These are phyloP conservation scores for Sturmia bella DNA, from an alignment of 2,888 invertebrate species.

Conservation along the genomic window DNA sequence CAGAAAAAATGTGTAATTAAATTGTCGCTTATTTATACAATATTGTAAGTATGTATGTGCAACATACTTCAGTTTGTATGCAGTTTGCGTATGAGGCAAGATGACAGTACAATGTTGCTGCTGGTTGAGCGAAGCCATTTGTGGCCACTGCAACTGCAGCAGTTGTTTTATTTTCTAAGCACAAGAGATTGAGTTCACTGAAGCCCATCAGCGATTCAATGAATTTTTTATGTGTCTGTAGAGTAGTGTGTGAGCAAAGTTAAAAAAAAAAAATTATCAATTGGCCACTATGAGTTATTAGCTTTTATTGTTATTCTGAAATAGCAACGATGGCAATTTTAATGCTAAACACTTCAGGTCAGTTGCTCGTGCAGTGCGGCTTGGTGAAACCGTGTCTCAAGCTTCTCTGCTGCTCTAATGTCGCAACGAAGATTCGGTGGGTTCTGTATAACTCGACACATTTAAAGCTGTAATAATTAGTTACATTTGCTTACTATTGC, in stretches of 20 bases:
- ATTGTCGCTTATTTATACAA: slow-evolving; percentile 64
- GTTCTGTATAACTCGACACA: too few relatives aligned
- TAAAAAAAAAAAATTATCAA: slow-evolving; percentile 43
- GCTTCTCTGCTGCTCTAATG: background rate
- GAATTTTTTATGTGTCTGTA: background rate
- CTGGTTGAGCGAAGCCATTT: slow-evolving; percentile 12
- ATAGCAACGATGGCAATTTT: slow-evolving; percentile 31
- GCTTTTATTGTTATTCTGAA: slow-evolving; percentile 43
- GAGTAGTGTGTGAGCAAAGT: slow-evolving; percentile 36
- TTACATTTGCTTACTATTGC: too few relatives aligned
- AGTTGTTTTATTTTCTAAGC: slow-evolving; percentile 39
- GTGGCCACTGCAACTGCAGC: slow-evolving; percentile 43
- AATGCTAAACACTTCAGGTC: slow-evolving; percentile 40
- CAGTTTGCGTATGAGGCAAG: slow-evolving; percentile 7
- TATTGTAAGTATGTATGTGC: slow-evolving; percentile 25
- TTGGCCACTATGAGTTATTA: slow-evolving; percentile 59
- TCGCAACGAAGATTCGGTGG: too few relatives aligned
- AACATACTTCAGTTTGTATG: background rate
- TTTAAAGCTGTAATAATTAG: too few relatives aligned
- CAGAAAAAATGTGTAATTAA: slow-evolving; percentile 66
- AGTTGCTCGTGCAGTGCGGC: slow-evolving; percentile 11
- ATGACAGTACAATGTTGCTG: slow-evolving; percentile 12
- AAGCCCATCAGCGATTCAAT: background rate
- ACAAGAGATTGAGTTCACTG: slow-evolving; percentile 50
- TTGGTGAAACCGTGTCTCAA: slow-evolving; percentile 16